Evolutionary conservation across 30 jellyfish, hydroid and myxozoan species (phyloP).

Genomic region (Clytia hemisphaerica): DNA sequence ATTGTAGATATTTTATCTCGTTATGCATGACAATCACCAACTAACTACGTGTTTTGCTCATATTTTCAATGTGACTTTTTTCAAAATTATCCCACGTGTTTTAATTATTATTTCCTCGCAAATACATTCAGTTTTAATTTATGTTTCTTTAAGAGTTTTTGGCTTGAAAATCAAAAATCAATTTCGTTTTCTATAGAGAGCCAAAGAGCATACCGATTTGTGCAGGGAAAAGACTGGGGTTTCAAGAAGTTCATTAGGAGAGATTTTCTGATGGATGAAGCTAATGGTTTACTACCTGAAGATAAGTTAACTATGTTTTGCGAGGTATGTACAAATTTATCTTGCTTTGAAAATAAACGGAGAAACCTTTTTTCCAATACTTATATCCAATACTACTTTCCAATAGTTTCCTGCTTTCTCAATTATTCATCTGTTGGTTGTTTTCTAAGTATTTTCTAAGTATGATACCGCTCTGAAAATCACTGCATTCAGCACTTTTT

Average conservation of each 20-base stretch:
- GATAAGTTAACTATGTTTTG: slow-evolving; percentile 91
- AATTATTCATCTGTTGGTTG: background rate
- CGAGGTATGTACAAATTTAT: slow-evolving; percentile 48
- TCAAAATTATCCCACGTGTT: background rate
- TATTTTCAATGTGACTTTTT: background rate
- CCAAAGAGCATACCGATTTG: slow-evolving; percentile 97
- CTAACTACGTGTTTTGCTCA: too few species aligned
- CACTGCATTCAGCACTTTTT: too few species aligned
- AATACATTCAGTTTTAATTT: background rate
- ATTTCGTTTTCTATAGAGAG: slow-evolving; percentile 49
- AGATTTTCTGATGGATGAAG: slow-evolving; percentile 89
- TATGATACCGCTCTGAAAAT: too few species aligned
- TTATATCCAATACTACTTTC: background rate
- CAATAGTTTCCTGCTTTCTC: background rate
- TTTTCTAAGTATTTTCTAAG: background rate
- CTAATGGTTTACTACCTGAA: slow-evolving; percentile 91
- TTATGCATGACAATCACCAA: too few species aligned
- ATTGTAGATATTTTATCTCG: too few species aligned
- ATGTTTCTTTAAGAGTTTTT: background rate
- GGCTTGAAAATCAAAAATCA: background rate
- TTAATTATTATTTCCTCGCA: background rate
- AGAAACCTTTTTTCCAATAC: background rate
- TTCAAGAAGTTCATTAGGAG: slow-evolving; percentile 87
- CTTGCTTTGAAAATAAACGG: background rate
- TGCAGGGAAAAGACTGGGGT: slow-evolving; percentile 98